Evolutionary conservation across 2,888 invertebrate species (phyloP), one percentile per base, ranked within the genome.

Genomic region (Rotaria socialis): DNA sequence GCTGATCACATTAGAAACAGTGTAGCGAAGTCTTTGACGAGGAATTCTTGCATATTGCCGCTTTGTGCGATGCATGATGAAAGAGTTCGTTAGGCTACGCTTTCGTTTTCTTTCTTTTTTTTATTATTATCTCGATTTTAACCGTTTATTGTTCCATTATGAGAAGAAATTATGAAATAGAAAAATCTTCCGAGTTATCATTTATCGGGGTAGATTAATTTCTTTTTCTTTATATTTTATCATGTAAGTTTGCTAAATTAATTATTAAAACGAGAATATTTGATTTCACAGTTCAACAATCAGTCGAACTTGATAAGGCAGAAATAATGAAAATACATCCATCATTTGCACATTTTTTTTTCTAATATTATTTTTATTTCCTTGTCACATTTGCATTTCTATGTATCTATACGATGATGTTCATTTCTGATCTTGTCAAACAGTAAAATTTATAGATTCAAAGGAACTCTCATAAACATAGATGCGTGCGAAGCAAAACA

Each of bases 341-440:
- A 60, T 60, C 60, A 60, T 60, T 27, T 60, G 7, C 8, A 27
- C 60, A 50, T 52, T 52, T 52, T 5, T 47, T 47, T 16, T 16
- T 52, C 4, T 52, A 52, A 16, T 52, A 52, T 35, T 16, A 16
- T 60, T 60, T 10, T 24, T 60, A 27, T 60, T 27, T 60, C 6
- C 60, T 60, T 60, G 60, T 27, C 27, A 60, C 60, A 60, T 60
- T 60, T 60, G 60, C 60, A 60, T 60, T 60, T 60, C 27, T 27
- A 60, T 11, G 27, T 60, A 27, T 60, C 60, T 14, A 7, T 14
- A 27, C 10, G 60, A 60, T 60, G 60, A 60, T 60, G 60, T 60
- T n/a, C 8, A 11, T 60, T 60, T 60, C 60, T 60, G 27, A 14
- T 27, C 60, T 27, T 60, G 24, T 60, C 60, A 60, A 60, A 27